phyloP scores from a whole-genome alignment of 2,113 vertebrate genomes.

The Scomber japonicus region DNA sequence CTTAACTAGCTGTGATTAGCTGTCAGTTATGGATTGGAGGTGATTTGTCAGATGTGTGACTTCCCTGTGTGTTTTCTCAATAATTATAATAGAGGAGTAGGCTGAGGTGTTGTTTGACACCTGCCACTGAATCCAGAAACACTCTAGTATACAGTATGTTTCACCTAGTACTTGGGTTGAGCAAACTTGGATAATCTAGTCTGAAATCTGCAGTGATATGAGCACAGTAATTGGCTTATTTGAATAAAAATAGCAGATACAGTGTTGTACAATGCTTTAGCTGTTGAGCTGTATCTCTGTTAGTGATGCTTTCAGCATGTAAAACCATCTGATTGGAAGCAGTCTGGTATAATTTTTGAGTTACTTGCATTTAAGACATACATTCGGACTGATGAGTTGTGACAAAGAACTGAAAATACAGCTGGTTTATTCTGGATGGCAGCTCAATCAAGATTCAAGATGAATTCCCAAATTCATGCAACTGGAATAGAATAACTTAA shows the following conservation, averaged over 20 bases:
- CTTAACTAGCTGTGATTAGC: conserved; percentile 45
- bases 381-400: no score
- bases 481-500: no score
- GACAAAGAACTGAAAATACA: no score
- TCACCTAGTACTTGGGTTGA: no score
- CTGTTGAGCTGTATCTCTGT: neutral
- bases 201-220: no score
- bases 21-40: conserved; percentile 25
- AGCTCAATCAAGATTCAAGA: no score
- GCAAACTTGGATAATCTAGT: no score
- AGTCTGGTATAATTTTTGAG: neutral
- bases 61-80: conserved; percentile 2
- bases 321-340: neutral
- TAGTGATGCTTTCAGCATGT: neutral
- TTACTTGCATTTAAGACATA: neutral
- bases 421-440: no score
- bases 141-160: no score
- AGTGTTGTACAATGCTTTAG: neutral
- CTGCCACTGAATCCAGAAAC: no score
- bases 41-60: conserved; percentile 39
- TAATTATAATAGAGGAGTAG: neutral
- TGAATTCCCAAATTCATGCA: no score
- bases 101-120: no score
- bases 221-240: neutral
- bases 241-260: neutral